Percentiles rank a stretch among this genome's conserved stretches.
Conservation (phyloP, 2,888 invertebrate species). For the Lasius fuliginosus region DNA sequence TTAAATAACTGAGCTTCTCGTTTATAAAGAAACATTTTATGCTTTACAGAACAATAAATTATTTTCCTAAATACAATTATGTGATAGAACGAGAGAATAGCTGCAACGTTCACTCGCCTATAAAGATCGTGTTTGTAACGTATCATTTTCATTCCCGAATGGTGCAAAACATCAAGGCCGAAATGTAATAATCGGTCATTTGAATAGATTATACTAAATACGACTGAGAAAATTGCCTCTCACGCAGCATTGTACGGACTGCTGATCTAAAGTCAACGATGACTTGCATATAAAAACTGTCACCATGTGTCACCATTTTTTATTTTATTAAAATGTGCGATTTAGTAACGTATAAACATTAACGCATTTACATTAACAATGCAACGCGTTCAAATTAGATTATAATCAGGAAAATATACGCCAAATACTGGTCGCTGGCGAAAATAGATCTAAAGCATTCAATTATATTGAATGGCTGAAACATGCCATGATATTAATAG, state of each 20-base stretch:
- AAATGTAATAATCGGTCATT: constrained; percentile 67
- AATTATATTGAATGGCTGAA: neutral
- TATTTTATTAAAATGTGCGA: constrained; percentile 13
- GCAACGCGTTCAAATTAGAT: neutral
- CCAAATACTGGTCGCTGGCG: neutral
- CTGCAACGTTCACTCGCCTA: constrained; percentile 38
- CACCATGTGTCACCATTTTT: constrained; percentile 28
- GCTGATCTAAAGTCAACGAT: constrained; percentile 36
- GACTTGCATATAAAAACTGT: constrained; percentile 32
- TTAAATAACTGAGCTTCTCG: neutral
- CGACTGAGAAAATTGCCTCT: constrained; percentile 53
- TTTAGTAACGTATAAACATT: neutral
- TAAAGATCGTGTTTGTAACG: constrained; percentile 30
- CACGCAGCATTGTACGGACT: constrained; percentile 47
- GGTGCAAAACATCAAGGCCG: constrained; percentile 55
- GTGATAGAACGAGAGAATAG: constrained; percentile 28
- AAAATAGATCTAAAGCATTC: neutral
- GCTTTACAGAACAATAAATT: neutral
- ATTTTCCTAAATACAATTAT: constrained; percentile 28
- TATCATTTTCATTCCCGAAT: constrained; percentile 53
- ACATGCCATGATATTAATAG: neutral
- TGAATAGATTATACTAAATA: constrained; percentile 68
- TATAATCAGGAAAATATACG: neutral
- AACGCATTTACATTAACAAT: neutral
- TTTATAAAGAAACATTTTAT: neutral